These are phyloP conservation scores for Prochilodus magdalenae DNA, from an alignment of 2,113 vertebrate species.

Conservation along the genomic window DNA sequence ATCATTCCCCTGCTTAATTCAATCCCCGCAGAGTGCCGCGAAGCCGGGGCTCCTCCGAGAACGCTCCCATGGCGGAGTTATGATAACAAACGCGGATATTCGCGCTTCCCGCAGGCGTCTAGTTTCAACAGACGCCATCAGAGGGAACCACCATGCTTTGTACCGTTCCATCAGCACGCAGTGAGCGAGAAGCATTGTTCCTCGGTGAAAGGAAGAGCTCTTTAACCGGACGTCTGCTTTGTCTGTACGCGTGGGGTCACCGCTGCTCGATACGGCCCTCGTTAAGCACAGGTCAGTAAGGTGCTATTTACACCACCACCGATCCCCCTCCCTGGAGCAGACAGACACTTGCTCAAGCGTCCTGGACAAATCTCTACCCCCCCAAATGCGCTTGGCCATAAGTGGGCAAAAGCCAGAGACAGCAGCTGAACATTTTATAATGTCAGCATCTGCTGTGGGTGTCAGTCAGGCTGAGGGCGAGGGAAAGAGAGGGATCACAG, in stretches of 20 bases:
- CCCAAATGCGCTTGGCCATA: conserved; percentile 90
- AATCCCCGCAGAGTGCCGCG: conserved; percentile 5
- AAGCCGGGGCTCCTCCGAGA: conserved; percentile 15
- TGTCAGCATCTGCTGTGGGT: conserved; percentile 98
- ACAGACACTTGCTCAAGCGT: conserved; percentile 13
- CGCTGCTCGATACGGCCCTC: conserved; percentile 38
- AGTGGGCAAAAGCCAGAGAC: conserved; percentile 90
- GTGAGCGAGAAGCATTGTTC: too few relatives aligned
- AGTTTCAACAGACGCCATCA: not conserved
- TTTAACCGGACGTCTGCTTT: conserved; percentile 15
- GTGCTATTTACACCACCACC: conserved; percentile 80
- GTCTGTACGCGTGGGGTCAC: conserved; percentile 26
- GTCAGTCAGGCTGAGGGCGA: conserved; percentile 84
- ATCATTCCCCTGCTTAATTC: conserved; percentile 38
- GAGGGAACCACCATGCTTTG: not conserved
- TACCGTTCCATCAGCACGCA: not conserved
- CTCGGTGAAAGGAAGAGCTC: not conserved
- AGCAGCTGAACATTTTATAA: conserved; percentile 90
- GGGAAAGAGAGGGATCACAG: conserved; percentile 61
- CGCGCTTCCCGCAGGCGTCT: not conserved
- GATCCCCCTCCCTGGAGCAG: conserved; percentile 8
- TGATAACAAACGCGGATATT: conserved; percentile 52
- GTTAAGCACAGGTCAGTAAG: conserved; percentile 47
- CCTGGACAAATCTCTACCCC: conserved; percentile 72
- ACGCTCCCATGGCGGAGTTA: conserved; percentile 65